Evolutionary conservation across 2,113 vertebrate genomes (phyloP), one percentile per base, ranked within the genome.

Genomic region (Pelmatolapia mariae): DNA sequence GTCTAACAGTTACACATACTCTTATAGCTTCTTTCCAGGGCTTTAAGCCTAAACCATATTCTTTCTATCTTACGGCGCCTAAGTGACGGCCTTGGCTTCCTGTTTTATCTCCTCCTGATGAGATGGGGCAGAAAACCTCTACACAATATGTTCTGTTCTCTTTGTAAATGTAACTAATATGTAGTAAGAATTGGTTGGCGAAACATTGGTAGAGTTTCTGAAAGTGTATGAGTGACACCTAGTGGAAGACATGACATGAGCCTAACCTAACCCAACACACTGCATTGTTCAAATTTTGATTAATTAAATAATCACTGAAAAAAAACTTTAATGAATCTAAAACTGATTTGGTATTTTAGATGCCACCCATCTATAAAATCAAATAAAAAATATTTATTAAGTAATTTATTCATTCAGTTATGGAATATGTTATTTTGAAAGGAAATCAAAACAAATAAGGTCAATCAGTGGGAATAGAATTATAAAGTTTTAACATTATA

Each of bases 161-260:
- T 61, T 61, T 33, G 59, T 4, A 10, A 63, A 61, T 47, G 40
- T 12, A 22, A 54, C 31, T 31, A 40, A 80, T 73, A 12, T 36
- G 9, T 29, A 11, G 2, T 38, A 10, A 36, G 45, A 53, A 43
- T 40, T 5, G 45, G 19, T 36, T 78, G 57, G 29, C 18, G 4
- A 87, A 8, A 52, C 16, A 56, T 11, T 43, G 18, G 5, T n/a
- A 16, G n/a, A 54, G 16, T 40, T 18, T 86, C 50, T 84, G 3
- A 80, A 90, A 93, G 92, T 43, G 66, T 87, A 6, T 91, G 81
- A 92, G 82, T 96, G 96, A 86, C 96, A 95, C 86, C 96, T 95
- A 92, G 95, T 96, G 96, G 95, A 80, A 1, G 4, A 87, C 5
- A 43, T 10, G 19, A 19, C 50, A 38, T 18, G 87, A 11, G 10